Conservation (phyloP, 35 echinoderm and acorn worm genomes). For the Apostichopus japonicus region DNA sequence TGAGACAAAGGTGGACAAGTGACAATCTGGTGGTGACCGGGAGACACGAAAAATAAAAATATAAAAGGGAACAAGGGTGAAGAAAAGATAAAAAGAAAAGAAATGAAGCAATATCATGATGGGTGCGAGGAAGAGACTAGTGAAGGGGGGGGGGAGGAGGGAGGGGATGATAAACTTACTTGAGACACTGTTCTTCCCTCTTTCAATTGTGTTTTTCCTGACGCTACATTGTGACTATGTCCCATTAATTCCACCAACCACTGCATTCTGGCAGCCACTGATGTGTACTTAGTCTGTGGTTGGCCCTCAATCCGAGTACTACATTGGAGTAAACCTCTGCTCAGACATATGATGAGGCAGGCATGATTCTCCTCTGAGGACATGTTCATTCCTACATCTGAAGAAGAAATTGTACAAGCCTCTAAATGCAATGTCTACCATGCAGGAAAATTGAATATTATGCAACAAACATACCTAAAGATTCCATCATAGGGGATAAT, state of each 20-base stretch:
- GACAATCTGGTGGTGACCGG: too few species aligned
- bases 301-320: background rate
- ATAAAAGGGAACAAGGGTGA: too few species aligned
- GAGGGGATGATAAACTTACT: background rate
- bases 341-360: conserved; percentile 13
- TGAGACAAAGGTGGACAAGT: too few species aligned
- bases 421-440: too few species aligned
- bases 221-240: conserved; percentile 57
- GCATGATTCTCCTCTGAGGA: conserved; percentile 9
- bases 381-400: conserved; percentile 56
- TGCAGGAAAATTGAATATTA: too few species aligned
- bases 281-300: conserved; percentile 5
- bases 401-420: background rate
- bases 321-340: conserved; percentile 12
- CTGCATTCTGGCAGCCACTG: conserved; percentile 16
- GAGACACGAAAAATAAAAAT: too few species aligned
- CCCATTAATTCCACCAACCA: conserved; percentile 69
- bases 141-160: background rate
- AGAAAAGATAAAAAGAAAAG: too few species aligned
- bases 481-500: too few species aligned
- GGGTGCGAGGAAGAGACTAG: background rate
- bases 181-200: background rate
- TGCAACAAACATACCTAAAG: too few species aligned
- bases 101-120: too few species aligned
- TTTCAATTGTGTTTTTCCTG: conserved; percentile 15